Conservation (phyloP, 2,797 vertebrate genomes). For the Hyperoplus immaculatus region DNA sequence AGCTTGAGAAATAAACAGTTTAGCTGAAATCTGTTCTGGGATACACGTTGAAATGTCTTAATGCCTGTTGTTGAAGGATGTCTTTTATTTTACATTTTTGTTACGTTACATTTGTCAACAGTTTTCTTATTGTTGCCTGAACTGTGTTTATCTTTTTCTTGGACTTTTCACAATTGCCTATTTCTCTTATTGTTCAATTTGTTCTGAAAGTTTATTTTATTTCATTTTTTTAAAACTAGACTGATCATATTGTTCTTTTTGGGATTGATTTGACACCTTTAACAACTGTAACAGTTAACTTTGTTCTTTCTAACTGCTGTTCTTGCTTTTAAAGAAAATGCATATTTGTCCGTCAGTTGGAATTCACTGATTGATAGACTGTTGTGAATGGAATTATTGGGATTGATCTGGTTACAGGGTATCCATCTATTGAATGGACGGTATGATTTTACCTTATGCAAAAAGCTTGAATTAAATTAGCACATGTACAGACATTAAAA, state of each 20-base stretch:
- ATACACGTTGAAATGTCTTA: constrained; percentile 61
- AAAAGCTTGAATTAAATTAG: constrained; percentile 73
- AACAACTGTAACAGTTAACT: constrained; percentile 19
- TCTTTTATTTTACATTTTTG: constrained; percentile 4
- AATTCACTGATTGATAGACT: constrained; percentile 38
- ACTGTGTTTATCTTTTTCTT: constrained; percentile 10
- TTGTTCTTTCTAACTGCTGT: constrained; percentile 35
- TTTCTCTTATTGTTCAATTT: constrained; percentile 26
- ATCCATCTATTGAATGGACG: constrained; percentile 43
- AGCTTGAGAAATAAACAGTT: constrained; percentile 6
- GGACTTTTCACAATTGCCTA: constrained; percentile 17
- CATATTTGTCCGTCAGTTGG: constrained; percentile 40
- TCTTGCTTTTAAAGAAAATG: constrained; percentile 22
- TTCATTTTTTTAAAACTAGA: constrained; percentile 37
- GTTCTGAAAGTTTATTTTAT: constrained; percentile 31
- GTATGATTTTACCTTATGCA: constrained; percentile 74
- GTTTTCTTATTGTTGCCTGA: constrained; percentile 14
- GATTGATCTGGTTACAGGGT: constrained; percentile 65
- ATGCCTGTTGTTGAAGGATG: constrained; percentile 33
- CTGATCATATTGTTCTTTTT: constrained; percentile 29
- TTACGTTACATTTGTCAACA: not conserved
- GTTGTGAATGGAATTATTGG: constrained; percentile 25
- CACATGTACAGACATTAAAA: constrained; percentile 71
- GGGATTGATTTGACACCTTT: constrained; percentile 44
- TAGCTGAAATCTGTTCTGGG: constrained; percentile 25